Base-by-base conservation (phyloP, 2,888 invertebrate species). In the Ectropis crepuscularia region DNA sequence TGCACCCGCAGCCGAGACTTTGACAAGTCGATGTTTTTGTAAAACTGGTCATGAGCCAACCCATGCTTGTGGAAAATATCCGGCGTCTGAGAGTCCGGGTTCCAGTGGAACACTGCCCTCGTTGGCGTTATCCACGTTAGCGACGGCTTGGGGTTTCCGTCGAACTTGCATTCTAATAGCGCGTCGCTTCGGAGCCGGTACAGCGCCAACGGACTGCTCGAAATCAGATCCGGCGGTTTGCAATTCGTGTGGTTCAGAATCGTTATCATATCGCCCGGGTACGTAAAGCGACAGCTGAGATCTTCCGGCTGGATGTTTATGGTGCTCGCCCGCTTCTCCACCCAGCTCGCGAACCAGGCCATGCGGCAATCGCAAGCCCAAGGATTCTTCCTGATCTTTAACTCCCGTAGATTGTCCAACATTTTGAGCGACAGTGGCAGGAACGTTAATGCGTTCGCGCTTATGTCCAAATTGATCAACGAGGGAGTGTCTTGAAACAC, bases 281-380 rank as follows among this genome's bases (percentile, higher is more conserved):
- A 96, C 1, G 94, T 93, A 72, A 94, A 88, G 16, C 94, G 93
- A 78, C 97, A 97, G 69, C 94, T 95, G 54, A 96, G 84, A 28
- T 95, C 94, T 28, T 28, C 16, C 16, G 16, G 16, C 16, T 28
- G 0, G 95, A 94, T 70, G 16, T 94, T 93, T 58, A 92, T 87
- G 28, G 88, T 89, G 48, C 92, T 87, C 68, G 88, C 89, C 53
- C 92, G 87, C 69, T 83, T 88, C 60, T 94, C 94, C 8, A 94
- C 93, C 92, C 92, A 92, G 53, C 73, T 74, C 16, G 81, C 86
- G 72, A 97, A 95, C 97, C 97, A 97, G 70, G 94, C 95, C 94
- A 97, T 96, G 53, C 96, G 94, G 79, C 98, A 98, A 85, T 97
- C 97, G 89, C 98, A 98, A 12, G 95, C 95, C 96, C 97, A 97